Evolutionary conservation across 2,888 invertebrate genomes (phyloP).

Genomic region (Patella depressa): DNA sequence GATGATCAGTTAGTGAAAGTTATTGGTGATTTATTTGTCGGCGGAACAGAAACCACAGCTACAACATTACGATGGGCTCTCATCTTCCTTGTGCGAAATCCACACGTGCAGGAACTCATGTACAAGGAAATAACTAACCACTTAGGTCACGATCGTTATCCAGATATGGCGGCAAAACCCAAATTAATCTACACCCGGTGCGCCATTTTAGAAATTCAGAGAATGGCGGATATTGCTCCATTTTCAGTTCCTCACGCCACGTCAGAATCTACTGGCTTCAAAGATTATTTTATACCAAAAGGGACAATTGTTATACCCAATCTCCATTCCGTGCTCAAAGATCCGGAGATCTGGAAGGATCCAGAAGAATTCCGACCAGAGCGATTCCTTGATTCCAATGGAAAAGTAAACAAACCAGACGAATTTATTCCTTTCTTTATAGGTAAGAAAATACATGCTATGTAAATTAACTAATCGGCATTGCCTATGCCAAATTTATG

Average conservation of each 20-base stretch:
- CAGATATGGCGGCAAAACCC: slow-evolving; percentile 23
- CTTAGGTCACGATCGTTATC: slow-evolving; percentile 54
- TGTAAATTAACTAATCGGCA: not conserved
- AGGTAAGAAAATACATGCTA: slow-evolving; percentile 16
- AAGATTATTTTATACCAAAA: slow-evolving; percentile 51
- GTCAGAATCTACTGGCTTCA: slow-evolving; percentile 43
- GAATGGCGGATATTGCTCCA: slow-evolving; percentile 26
- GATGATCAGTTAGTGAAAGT: slow-evolving; percentile 41
- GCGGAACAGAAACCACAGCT: slow-evolving; percentile 39
- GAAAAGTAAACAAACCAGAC: slow-evolving; percentile 20
- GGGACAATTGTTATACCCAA: slow-evolving; percentile 40
- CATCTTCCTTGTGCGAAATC: slow-evolving; percentile 31
- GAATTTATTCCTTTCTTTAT: slow-evolving; percentile 30
- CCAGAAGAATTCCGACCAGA: slow-evolving; percentile 41
- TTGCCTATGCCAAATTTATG: not conserved
- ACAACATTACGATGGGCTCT: slow-evolving; percentile 37
- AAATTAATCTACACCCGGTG: slow-evolving; percentile 23
- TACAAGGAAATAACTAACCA: slow-evolving; percentile 68
- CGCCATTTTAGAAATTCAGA: slow-evolving; percentile 23
- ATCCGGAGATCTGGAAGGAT: slow-evolving; percentile 35
- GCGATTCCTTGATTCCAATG: slow-evolving; percentile 32
- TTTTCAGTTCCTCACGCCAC: slow-evolving; percentile 18
- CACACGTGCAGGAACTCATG: slow-evolving; percentile 29
- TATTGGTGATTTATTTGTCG: slow-evolving; percentile 37
- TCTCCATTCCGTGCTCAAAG: slow-evolving; percentile 37